Evolutionary conservation across 2,888 invertebrate species (phyloP), one percentile per base, ranked within the genome.

Genomic region (Ischnus inquisitorius): DNA sequence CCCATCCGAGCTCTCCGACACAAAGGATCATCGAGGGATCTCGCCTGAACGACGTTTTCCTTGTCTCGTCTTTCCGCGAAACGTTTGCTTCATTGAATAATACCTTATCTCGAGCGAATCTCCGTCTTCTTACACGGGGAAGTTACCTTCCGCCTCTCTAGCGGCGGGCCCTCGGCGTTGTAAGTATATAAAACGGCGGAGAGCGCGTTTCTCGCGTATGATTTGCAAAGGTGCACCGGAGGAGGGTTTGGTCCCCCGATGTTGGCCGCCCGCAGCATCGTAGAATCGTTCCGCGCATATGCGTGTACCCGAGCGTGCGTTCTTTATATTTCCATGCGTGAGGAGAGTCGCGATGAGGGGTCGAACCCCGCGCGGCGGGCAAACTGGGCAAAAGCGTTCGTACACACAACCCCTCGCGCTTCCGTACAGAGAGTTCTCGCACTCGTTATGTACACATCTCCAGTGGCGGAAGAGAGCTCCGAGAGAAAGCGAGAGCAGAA

Each of bases 401-500:
- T 28, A 34, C 34, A 34, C 25, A 28, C 14, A 43, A 43, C 62
- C 46, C 46, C 46, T 34, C 51, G 3, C 25, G 25, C 22, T 22
- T 22, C 28, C n/a, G 34, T n/a, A 34, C 34, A 62, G 28, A 69
- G 34, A 54, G 51, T 19, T 51, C 57, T 41, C 77, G 46, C 62
- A 71, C 74, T 74, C 57, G 51, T 4, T 34, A 34, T 46, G n/a
- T 46, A 64, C 57, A 19, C 74, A 62, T 19, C 28, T 28, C 57
- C 64, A 64, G 48, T 19, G 22, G 57, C 25, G 25, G 22, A 57
- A 41, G 48, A 8, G 48, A 8, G 8, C 46, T n/a, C 46, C 57
- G 74, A 86, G 64, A 71, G 69, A 71, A 71, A 72, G 64, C 79
- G 72, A 78, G 77, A 84, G 78, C 85, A 86, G 79, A 87, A 88